These are phyloP conservation scores for Tychaedon coryphoeus DNA, from an alignment of 2,113 vertebrate species.

Conservation along the genomic window DNA sequence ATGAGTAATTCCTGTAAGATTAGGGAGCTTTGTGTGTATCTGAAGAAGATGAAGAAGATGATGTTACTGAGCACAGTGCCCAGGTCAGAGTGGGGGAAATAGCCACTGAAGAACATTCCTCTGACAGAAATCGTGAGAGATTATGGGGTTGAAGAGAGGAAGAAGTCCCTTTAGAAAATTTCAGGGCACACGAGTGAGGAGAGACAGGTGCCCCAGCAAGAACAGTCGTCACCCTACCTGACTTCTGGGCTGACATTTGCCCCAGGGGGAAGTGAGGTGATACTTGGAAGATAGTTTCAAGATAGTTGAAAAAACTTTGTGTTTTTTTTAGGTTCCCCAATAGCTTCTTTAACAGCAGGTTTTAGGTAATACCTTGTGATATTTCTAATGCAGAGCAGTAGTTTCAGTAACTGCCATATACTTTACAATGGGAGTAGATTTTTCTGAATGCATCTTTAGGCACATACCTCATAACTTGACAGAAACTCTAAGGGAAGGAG, in stretches of 20 bases:
- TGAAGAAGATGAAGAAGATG: background rate
- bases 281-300: background rate
- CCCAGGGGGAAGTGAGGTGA: background rate
- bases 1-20: background rate
- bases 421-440: background rate
- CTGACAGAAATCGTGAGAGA: background rate
- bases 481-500: background rate
- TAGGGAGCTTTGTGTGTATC: background rate
- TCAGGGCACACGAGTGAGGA: fast-evolving
- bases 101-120: background rate
- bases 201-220: background rate
- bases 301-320: background rate
- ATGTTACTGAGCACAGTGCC: background rate
- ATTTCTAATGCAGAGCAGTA: background rate
- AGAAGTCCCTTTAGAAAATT: background rate
- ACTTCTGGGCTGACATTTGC: background rate
- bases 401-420: background rate
- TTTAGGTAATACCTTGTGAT: background rate
- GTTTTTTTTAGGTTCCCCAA: background rate
- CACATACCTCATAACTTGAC: background rate
- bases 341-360: background rate
- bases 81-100: background rate
- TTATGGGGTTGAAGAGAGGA: background rate
- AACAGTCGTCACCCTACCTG: background rate
- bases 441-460: background rate